phyloP scores from a whole-genome alignment of 2,888 invertebrate genomes.

The Torymus auratus region DNA sequence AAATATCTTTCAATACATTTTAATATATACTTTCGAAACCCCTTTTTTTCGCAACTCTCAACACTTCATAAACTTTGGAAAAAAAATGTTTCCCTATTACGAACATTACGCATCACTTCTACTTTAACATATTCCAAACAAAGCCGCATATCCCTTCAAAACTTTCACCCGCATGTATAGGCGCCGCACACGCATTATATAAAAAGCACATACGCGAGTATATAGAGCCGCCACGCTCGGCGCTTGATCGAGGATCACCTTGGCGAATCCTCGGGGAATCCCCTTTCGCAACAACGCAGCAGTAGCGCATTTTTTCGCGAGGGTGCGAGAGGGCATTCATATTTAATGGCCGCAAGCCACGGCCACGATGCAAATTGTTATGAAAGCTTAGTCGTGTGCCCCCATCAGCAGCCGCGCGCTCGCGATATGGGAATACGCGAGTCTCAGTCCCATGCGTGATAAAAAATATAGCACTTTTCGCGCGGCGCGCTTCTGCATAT shows the following conservation, averaged over 20 bases:
- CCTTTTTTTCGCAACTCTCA: no score
- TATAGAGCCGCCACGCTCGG: constrained; percentile 40
- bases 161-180: constrained; percentile 1
- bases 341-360: constrained; percentile 56
- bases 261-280: constrained; percentile 58
- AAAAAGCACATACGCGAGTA: constrained; percentile 16
- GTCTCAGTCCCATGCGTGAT: constrained; percentile 69
- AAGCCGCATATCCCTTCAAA: constrained; percentile 25
- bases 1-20: no score
- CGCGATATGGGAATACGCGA: constrained; percentile 65
- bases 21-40: no score
- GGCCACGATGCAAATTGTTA: constrained; percentile 74
- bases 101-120: background rate
- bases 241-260: constrained; percentile 60
- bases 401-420: constrained; percentile 61
- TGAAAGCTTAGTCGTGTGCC: constrained; percentile 72
- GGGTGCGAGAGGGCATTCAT: constrained; percentile 46
- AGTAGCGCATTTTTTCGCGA: background rate
- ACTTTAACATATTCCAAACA: constrained; percentile 23
- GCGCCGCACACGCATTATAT: no score
- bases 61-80: no score
- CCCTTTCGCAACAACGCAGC: constrained; percentile 45
- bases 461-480: constrained; percentile 69
- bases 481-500: constrained; percentile 33
- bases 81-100: background rate